These are phyloP conservation scores for Brachionus manjavacas DNA, from an alignment of 1,140 invertebrate genomes.

Conservation along the genomic window DNA sequence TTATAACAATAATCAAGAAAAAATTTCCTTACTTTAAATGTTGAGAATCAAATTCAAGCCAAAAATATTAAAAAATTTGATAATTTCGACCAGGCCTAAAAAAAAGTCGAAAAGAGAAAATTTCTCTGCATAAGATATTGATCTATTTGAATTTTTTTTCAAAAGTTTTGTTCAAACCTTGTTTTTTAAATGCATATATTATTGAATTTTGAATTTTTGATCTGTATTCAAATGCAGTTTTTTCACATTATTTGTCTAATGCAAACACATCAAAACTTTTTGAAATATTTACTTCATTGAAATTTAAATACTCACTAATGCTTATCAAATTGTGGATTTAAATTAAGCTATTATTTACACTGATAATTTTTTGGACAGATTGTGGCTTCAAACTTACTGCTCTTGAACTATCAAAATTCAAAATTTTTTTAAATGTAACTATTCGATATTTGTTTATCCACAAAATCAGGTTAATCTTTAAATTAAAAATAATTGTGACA, in stretches of 20 bases:
- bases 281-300: background rate
- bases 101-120: no score
- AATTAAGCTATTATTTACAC: background rate
- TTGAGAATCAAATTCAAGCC: no score
- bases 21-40: no score
- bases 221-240: background rate
- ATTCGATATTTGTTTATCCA: background rate
- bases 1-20: no score
- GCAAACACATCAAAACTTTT: background rate
- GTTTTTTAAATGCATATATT: background rate
- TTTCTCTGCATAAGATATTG: no score
- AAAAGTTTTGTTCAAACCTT: background rate
- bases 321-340: background rate
- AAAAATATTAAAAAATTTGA: background rate
- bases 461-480: constrained; percentile 37
- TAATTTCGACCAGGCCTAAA: background rate
- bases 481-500: background rate
- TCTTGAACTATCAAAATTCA: background rate
- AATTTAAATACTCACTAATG: background rate
- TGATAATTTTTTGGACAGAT: background rate
- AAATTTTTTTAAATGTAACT: background rate
- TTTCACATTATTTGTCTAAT: background rate
- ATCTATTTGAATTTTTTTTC: background rate
- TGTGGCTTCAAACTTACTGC: background rate
- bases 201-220: background rate